Conservation (phyloP, 37 sponge, comb jelly and placozoan genomes). For the Amphimedon queenslandica region DNA sequence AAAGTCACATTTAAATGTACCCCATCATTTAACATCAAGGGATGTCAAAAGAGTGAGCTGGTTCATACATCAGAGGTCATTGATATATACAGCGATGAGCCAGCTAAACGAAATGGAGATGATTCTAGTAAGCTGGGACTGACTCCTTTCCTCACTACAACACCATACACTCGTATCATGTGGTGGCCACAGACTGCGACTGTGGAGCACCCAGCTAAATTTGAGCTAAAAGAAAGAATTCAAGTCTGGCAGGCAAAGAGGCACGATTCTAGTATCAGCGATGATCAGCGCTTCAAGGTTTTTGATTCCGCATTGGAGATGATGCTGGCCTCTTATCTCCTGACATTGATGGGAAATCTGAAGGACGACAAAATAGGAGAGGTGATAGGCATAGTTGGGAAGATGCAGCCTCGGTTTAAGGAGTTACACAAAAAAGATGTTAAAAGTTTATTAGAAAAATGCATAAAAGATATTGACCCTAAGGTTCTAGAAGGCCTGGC, state of each 20-base stretch:
- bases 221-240: background rate
- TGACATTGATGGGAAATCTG: constrained; percentile 3
- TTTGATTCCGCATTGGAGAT: background rate
- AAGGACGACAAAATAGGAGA: constrained; percentile 5
- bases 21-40: background rate
- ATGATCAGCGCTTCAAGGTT: background rate
- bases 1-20: background rate
- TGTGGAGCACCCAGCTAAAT: no score
- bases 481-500: background rate
- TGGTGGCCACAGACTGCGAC: constrained; percentile 4
- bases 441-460: background rate
- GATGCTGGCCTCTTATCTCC: background rate
- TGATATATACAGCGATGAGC: background rate
- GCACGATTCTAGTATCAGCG: no score
- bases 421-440: background rate
- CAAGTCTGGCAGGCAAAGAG: constrained; percentile 10
- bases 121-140: background rate
- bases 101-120: background rate
- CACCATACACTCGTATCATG: background rate
- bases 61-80: no score
- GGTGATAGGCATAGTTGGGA: background rate
- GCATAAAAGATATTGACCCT: background rate
- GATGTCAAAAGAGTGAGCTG: background rate
- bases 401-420: background rate
- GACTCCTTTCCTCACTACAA: background rate